Evolutionary conservation across 2,888 invertebrate genomes (phyloP).

Genomic region (Mayetiola destructor): DNA sequence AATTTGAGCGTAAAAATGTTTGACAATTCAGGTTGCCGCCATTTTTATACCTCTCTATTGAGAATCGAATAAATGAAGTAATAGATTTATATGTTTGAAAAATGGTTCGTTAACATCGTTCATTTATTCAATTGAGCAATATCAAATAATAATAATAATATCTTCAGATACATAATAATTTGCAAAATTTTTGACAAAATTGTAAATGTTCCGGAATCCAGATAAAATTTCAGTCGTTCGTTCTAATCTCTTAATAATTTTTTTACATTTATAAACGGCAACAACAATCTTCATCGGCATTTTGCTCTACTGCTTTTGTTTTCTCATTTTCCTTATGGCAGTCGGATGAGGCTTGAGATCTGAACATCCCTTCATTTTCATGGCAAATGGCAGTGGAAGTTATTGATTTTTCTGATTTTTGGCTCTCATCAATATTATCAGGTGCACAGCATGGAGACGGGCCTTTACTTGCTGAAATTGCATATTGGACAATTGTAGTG

Average conservation of each 20-base stretch:
- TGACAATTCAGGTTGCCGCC: neutral
- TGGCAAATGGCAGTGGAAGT: neutral
- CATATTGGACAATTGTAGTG: too few relatives aligned
- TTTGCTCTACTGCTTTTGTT: neutral
- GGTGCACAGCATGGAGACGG: neutral
- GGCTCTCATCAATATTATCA: neutral
- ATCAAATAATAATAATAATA: too few relatives aligned
- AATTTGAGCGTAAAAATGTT: neutral
- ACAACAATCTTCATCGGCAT: neutral
- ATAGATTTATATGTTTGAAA: too few relatives aligned
- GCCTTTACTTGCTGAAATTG: neutral
- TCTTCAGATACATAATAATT: neutral
- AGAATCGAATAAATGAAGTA: neutral
- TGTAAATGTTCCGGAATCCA: neutral
- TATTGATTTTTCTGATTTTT: neutral
- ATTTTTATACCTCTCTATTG: neutral
- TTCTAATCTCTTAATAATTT: too few relatives aligned
- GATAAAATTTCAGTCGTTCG: neutral
- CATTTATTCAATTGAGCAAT: too few relatives aligned
- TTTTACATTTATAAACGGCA: constrained; percentile 10
- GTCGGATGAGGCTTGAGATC: neutral
- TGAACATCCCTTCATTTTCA: neutral
- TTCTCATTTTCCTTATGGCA: neutral
- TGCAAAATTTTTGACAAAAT: neutral
- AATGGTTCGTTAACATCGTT: too few relatives aligned